Conservation (phyloP, 1,140 invertebrate species). For the Himalopsyche phryganea region DNA sequence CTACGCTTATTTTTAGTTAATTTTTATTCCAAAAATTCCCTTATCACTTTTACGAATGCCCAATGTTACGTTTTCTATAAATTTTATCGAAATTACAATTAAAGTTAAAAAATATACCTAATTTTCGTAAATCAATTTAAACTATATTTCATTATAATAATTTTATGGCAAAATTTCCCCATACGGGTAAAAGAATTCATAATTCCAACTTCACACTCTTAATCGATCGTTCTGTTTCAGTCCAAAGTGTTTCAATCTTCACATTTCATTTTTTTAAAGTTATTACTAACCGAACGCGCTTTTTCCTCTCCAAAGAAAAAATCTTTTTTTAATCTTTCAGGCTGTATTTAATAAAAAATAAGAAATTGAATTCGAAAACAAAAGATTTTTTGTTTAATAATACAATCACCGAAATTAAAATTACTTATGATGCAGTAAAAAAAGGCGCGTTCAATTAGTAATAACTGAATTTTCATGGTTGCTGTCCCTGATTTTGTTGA, state of each 20-base stretch:
- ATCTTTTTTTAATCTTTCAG: slow-evolving; percentile 5
- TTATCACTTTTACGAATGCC: slow-evolving; percentile 21
- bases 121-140: slow-evolving; percentile 1
- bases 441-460: slow-evolving; percentile 52
- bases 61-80: slow-evolving; percentile 18
- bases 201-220: slow-evolving; percentile 14
- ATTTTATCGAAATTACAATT: slow-evolving; percentile 4
- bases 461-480: slow-evolving; percentile 54
- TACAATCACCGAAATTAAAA: neutral
- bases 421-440: slow-evolving; percentile 6
- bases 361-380: slow-evolving; percentile 1
- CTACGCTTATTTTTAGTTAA: too few species aligned
- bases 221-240: neutral
- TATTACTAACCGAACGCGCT: slow-evolving; percentile 34
- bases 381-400: neutral
- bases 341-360: slow-evolving; percentile 1
- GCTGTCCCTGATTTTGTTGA: slow-evolving; percentile 41
- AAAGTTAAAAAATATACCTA: neutral
- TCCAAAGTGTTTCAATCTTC: neutral
- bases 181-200: slow-evolving; percentile 14
- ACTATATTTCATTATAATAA: slow-evolving; percentile 1
- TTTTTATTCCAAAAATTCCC: neutral
- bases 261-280: slow-evolving; percentile 18
- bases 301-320: slow-evolving; percentile 29
- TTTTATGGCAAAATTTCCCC: slow-evolving; percentile 18